phyloP scores from a whole-genome alignment of 2,797 vertebrate species.

The Prionace glauca region DNA sequence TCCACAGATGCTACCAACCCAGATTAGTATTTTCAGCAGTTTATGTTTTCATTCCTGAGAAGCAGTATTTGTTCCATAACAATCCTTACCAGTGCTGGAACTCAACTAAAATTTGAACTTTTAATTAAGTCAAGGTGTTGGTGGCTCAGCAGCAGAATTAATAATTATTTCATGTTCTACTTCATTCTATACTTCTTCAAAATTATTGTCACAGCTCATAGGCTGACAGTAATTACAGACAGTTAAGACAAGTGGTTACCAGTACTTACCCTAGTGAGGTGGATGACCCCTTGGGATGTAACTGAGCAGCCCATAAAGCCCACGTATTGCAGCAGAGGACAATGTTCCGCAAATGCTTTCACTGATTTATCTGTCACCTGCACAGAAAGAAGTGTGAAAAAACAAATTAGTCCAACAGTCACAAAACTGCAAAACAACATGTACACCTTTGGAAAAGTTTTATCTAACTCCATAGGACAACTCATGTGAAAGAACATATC shows the following conservation, averaged over 20 bases:
- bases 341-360: slow-evolving; percentile 88
- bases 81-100: not conserved
- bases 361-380: slow-evolving; percentile 90
- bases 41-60: not conserved
- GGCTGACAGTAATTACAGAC: not conserved
- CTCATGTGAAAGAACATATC: not conserved
- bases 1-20: not conserved
- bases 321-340: slow-evolving; percentile 88
- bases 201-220: not conserved
- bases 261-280: slow-evolving; percentile 81
- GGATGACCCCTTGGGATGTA: slow-evolving; percentile 92
- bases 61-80: not conserved
- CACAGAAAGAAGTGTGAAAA: slow-evolving; percentile 39
- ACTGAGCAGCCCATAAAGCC: slow-evolving; percentile 98
- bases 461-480: too few relatives aligned
- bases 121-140: slow-evolving; percentile 36
- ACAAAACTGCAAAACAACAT: not conserved
- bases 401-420: slow-evolving; percentile 37
- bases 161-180: slow-evolving; percentile 9
- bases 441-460: not conserved
- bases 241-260: not conserved
- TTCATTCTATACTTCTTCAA: not conserved
- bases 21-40: too few relatives aligned
- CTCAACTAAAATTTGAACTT: not conserved
- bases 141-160: slow-evolving; percentile 4